Evolutionary conservation across 2,113 vertebrate genomes (phyloP), one percentile per base, ranked within the genome.

Genomic region (Melanocharis versteri): DNA sequence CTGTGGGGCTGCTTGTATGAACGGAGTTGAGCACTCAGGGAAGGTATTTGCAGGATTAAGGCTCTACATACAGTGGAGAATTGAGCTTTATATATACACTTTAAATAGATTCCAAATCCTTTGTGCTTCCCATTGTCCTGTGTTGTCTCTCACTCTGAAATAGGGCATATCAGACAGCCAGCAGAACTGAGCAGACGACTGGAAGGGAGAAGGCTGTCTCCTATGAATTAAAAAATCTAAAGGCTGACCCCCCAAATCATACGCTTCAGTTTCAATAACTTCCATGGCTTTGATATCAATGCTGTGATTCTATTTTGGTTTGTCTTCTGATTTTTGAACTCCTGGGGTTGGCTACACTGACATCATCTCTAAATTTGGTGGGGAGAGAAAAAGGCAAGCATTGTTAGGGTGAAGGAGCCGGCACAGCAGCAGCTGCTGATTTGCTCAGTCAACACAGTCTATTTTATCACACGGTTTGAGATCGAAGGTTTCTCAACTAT

Each of bases 301-400:
- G 27, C 89, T 94, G 80, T 72, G 94, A 93, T 93, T 93, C 94
- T 97, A 96, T 95, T 97, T 96, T 51, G 56, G 84, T 95, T 94
- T 94, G 33, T 37, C 89, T 95, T 94, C 93, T 90, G 96, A 94
- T 95, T 96, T 94, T 91, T 94, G 72, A 90, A 84, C 93, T 95
- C 87, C 96, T 86, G 86, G 86, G 88, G 95, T 28, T 94, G 95
- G 89, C 84, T 87, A 47, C 13, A 27, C 77, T 96, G 95, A 96
- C 94, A 96, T 96, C 93, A 96, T 96, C 79, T 95, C 96, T 96
- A 97, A 96, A 96, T 97, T 91, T 91, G 89, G 84, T 91, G 86
- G 92, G 44, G 90, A 91, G 90, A 53, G 68, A 75, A 84, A 90
- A 81, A 87, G 35, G 18, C 58, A 45, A 77, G 75, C 57, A 42